Base-by-base conservation (phyloP, 2,888 invertebrate genomes). In the Drosophila conformis region DNA sequence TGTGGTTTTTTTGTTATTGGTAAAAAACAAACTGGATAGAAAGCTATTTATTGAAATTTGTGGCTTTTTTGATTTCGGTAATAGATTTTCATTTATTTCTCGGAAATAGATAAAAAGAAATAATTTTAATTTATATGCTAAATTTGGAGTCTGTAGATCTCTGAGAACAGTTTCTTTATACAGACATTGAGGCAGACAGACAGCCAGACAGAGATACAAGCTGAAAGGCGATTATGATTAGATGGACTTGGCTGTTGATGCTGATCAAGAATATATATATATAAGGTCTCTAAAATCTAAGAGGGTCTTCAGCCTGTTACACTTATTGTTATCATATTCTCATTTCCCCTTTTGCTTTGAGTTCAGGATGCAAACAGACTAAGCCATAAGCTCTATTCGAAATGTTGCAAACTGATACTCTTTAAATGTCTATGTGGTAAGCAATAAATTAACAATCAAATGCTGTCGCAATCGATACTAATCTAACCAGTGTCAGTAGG, bases 401-500 rank as follows among this genome's bases (percentile, higher is more conserved):
- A 46, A 25, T 15, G 27, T 15, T 7, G 6, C 25, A 46, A 15
- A 0, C 15, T 8, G 15, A 27, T 15, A 2, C 8, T 8, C 1
- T 8, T 46, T 15, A 8, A 15, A 4, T 29, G 51, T 11, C n/a
- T 7, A 2, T 10, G 4, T 4, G 11, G 8, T n/a, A 46, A 8
- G 21, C 25, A 40, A 64, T 63, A 59, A 69, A 64, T 65, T 57
- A 27, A 29, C 31, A 8, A 54, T 46, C 46, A 58, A 38, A 25
- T 46, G 7, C 54, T 56, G 54, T 49, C 52, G 27, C 61, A 62
- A 52, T 58, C 60, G 27, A 58, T 51, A 64, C 35, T 7, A 27
- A 72, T 58, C 40, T 27, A 67, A 11, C 4, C 31, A n/a, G n/a
- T 33, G 48, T 48, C 40, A 15, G 18, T 33, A 25, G 29, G 15